Base-by-base conservation (phyloP, 2,888 invertebrate genomes). In the Mellilla xanthometata region DNA sequence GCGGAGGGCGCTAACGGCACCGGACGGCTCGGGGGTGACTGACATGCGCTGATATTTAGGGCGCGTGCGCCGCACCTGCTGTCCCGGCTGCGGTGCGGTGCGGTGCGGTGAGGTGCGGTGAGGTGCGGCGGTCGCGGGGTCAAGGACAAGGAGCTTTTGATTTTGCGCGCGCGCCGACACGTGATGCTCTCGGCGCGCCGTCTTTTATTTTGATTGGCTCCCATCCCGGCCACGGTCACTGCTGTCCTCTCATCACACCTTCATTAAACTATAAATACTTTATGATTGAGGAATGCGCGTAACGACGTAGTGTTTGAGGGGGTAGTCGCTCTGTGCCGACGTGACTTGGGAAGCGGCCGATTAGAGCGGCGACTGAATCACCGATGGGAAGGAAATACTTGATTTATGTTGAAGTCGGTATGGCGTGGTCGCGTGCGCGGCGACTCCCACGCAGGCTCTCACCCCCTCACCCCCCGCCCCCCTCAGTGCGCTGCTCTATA, bases 1-100 rank as follows among this genome's bases (percentile, higher is more conserved):
- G 34, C 15, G 26, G 42, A 26, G 35, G 45, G 7, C 7, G 2
- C 6, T 63, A 66, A 65, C 62, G 63, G 66, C 43, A 57, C 39
- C 49, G 50, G 31, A 49, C 38, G 54, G 42, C 56, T 28, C 52
- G 62, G 62, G 75, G 81, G 80, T 79, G 78, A 81, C 63, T 74
- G 81, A 80, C 83, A 76, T 66, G 63, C 56, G 76, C 59, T 79
- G 81, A 73, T 82, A 78, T 81, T 81, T 73, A 65, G 24, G 24
- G 61, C 54, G 63, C 58, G 67, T 63, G 68, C 68, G 64, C 58
- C 60, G 54, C 62, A 52, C 57, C 44, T 53, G 59, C 58, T 52
- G 57, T 54, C n/a, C 8, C 4, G 6, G 8, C n/a, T 12, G 19
- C 54, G 49, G 56, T 50, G 49, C 41, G 52, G 27, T 49, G 49